Evolutionary conservation across 2,888 invertebrate species (phyloP), one percentile per base, ranked within the genome.

Genomic region (Rotaria sp.): DNA sequence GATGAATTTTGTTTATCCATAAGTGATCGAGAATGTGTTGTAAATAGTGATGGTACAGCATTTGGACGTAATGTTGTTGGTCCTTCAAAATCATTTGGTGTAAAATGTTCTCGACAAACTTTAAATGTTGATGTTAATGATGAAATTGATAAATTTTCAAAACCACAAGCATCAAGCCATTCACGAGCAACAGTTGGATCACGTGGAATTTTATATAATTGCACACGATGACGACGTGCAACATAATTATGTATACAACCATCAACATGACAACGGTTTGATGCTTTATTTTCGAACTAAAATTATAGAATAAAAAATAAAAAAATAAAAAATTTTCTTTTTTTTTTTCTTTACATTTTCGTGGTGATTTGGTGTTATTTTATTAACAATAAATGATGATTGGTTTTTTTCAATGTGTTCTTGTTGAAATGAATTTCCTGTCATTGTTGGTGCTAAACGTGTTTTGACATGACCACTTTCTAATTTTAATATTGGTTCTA

Each of bases 401-500:
- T 80, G 41, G 11, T 38, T 80, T 45, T 80, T 45, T 8, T 80
- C 45, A n/a, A 11, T 35, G 45, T 13, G 15, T 80, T 80, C 26
- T 80, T 80, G 80, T 80, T 80, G 80, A 13, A 24, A 41, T 45
- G 41, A 26, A 80, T 74, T 38, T 2, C 10, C 24, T 74, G 74
- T 18, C 26, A 26, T 11, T 45, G 80, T 80, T 45, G 80, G 80
- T 80, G 80, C 80, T 80, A 80, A n/a, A 45, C 80, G 80, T 45
- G 80, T 80, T 80, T 80, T 80, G 45, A 80, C 80, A 80, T 80
- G 24, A 3, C 80, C 80, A 80, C 80, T 80, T 80, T 80, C 80
- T 45, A 80, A 80, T 80, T 80, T 80, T n/a, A 80, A 80, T 80
- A 80, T 80, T 45, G 80, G 80, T n/a, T 80, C 80, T 45, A 80